A percentile compares a stretch with the other conserved stretches of the same genome.
These are phyloP conservation scores for Hypomesus transpacificus DNA, from an alignment of 2,113 vertebrate genomes.

Conservation along the genomic window DNA sequence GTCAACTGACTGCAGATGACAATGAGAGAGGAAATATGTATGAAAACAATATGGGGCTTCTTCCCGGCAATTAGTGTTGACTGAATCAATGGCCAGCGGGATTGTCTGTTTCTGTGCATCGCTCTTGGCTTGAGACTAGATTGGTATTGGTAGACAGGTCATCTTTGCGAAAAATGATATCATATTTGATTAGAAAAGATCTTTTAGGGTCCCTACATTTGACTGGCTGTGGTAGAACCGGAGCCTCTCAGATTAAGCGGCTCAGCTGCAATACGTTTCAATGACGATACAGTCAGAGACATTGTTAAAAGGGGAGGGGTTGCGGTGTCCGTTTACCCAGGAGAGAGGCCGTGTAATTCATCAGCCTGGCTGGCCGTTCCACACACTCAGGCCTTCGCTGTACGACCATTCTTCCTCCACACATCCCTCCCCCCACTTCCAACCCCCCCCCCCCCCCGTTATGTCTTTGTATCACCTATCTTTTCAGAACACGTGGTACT, in stretches of 20 bases:
- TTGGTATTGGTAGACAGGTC: conserved; percentile 54
- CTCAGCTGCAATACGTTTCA: conserved; percentile 69
- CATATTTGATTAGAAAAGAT: conserved; percentile 56
- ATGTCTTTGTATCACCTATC: background rate
- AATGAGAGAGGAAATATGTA: conserved; percentile 38
- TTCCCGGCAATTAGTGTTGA: conserved; percentile 70
- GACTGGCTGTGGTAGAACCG: conserved; percentile 52
- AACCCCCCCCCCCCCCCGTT: background rate
- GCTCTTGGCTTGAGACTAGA: conserved; percentile 42
- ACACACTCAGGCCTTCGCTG: conserved; percentile 51
- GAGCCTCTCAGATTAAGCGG: conserved; percentile 69
- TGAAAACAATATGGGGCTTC: conserved; percentile 61
- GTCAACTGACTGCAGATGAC: conserved; percentile 30
- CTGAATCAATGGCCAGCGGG: conserved; percentile 62
- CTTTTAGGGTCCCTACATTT: conserved; percentile 51
- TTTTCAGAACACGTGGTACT: background rate
- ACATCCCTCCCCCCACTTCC: background rate
- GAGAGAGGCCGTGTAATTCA: conserved; percentile 69
- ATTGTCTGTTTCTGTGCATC: conserved; percentile 55
- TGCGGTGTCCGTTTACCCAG: conserved; percentile 69
- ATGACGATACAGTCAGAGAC: conserved; percentile 69
- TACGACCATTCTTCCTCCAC: conserved; percentile 45
- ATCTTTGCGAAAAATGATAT: conserved; percentile 59
- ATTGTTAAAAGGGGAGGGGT: conserved; percentile 61
- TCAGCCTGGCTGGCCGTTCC: conserved; percentile 65